Base-by-base conservation (phyloP, 1,140 invertebrate species). In the Eupeodes corollae region DNA sequence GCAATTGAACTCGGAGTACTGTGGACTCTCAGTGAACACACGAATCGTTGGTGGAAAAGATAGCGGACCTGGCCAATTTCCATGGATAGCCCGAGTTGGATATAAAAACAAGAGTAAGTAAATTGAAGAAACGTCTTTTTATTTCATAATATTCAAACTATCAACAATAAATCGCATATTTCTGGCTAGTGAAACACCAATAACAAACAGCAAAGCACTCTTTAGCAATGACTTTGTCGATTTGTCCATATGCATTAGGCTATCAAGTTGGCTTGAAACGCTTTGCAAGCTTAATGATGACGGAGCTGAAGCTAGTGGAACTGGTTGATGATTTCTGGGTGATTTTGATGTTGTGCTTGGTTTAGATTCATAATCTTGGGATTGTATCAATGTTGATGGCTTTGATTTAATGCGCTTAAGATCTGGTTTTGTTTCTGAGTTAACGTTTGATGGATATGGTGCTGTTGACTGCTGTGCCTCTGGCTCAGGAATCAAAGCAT, bases 51-150 rank as follows among this genome's bases (percentile, higher is more conserved):
- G 81, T 0, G 82, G 82, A 2, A 51, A 67, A 15, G 70, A 75
- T 38, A 78, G 78, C 1, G 56, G 59, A 0, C 55, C 80, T 0
- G 81, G 80, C 9, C 75, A 79, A 49, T 85, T 76, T 63, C 82
- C 82, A 0, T 86, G 83, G 83, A 71, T 84, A 44, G 75, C 69
- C 1, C 66, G 79, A 18, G 61, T 87, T 16, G 83, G 79, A 18
- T 85, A 83, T 55, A 52, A 58, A 11, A 64, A 61, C 47, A 51
- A 52, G 54, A 52, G 57, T 61, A 18, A 62, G 55, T 46, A 21
- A 3, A 35, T 14, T 38, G 3, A 38, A 38, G 3, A 14, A 38
- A 38, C 3, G 3, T 16, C 11, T 5, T 38, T 38, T 16, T 38
- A 38, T 38, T 38, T 5, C 3, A 16, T 16, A 3, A 44, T 15